These are phyloP conservation scores for Labia minor DNA, from an alignment of 2,888 invertebrate species.

Conservation along the genomic window DNA sequence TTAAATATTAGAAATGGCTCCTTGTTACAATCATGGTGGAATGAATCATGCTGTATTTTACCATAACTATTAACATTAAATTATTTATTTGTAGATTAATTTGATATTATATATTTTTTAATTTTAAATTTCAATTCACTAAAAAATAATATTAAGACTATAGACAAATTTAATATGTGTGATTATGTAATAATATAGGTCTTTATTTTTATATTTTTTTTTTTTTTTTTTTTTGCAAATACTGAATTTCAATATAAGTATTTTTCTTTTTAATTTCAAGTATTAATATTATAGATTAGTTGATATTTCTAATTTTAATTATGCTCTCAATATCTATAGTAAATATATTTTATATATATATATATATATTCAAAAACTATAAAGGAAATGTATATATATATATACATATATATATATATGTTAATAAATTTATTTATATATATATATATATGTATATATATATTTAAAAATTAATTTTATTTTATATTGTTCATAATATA, in stretches of 20 bases:
- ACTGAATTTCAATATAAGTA: neutral
- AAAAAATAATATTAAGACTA: conserved; percentile 3
- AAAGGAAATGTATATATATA: no score
- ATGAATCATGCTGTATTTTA: conserved; percentile 20
- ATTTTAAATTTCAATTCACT: neutral
- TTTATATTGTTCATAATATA: no score
- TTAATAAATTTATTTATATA: neutral
- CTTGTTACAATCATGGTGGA: conserved; percentile 13
- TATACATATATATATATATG: no score
- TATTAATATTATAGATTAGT: neutral
- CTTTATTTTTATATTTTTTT: neutral
- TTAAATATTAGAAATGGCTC: conserved; percentile 19
- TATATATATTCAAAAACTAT: no score
- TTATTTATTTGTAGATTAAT: conserved; percentile 7
- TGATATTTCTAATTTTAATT: neutral
- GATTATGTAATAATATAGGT: conserved; percentile 9
- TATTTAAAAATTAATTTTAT: neutral
- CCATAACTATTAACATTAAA: neutral
- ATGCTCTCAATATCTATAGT: no score
- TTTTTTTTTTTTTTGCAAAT: neutral
- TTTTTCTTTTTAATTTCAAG: neutral
- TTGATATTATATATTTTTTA: conserved; percentile 4
- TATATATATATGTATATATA: neutral
- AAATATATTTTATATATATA: no score
- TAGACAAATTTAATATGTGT: neutral